Evolutionary conservation across 1,140 invertebrate genomes (phyloP).

Genomic region (Drosophila persimilis): DNA sequence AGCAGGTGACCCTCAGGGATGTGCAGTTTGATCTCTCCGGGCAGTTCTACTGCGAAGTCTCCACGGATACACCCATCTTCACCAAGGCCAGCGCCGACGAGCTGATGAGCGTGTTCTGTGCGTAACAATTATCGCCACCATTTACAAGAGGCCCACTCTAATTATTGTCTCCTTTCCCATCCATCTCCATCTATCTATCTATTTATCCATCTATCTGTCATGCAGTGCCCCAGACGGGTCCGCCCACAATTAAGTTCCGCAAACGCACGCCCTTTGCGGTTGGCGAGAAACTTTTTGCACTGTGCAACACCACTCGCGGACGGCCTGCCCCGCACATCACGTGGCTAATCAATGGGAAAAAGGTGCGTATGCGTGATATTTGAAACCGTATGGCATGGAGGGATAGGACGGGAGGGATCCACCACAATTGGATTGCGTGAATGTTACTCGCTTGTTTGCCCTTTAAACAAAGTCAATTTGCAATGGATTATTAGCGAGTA

Average conservation of each 20-base stretch:
- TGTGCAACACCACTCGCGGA: constrained; percentile 89
- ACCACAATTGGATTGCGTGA: constrained; percentile 17
- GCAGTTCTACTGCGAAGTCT: constrained; percentile 89
- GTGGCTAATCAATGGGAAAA: constrained; percentile 92
- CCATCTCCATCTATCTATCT: background rate
- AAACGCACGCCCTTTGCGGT: constrained; percentile 86
- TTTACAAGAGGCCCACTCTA: constrained; percentile 29
- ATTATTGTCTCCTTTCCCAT: constrained; percentile 46
- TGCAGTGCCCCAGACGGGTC: constrained; percentile 87
- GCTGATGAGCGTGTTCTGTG: constrained; percentile 90
- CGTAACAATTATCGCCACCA: constrained; percentile 79
- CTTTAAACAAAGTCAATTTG: constrained; percentile 31
- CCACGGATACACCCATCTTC: constrained; percentile 90
- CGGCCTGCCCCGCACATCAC: constrained; percentile 90
- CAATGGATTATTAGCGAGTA: constrained; percentile 39
- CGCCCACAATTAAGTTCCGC: constrained; percentile 89
- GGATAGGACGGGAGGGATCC: too few species aligned
- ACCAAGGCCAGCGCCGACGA: constrained; percentile 88
- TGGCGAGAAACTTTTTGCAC: constrained; percentile 89
- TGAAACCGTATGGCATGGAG: constrained; percentile 8
- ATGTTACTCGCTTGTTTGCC: background rate
- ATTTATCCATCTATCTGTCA: background rate
- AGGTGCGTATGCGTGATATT: constrained; percentile 85
- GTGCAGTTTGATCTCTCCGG: constrained; percentile 89
- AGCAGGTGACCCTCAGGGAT: constrained; percentile 89